Conservation (phyloP, 2,888 invertebrate species). For the Euphydryas editha region DNA sequence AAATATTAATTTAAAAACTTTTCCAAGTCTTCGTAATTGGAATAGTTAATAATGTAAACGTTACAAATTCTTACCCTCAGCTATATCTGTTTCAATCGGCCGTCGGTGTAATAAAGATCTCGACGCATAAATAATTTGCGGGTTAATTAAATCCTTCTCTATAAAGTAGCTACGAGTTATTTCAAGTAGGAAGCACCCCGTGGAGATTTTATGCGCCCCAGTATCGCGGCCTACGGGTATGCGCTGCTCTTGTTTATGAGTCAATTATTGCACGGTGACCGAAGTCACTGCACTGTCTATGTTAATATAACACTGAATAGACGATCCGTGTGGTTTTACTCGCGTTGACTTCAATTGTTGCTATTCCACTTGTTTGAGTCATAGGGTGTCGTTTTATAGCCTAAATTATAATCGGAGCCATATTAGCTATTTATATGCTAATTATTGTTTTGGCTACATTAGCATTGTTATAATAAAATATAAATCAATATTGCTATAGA, state of each 20-base stretch:
- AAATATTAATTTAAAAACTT: too few relatives aligned
- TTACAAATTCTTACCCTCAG: background rate
- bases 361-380: too few relatives aligned
- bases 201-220: constrained; percentile 57
- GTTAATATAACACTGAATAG: background rate
- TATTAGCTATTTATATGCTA: too few relatives aligned
- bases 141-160: constrained; percentile 71
- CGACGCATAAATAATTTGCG: constrained; percentile 49
- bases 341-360: too few relatives aligned
- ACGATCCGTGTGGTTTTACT: too few relatives aligned
- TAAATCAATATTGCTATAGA: too few relatives aligned
- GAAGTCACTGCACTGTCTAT: constrained; percentile 13
- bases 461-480: too few relatives aligned
- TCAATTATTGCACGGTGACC: constrained; percentile 35
- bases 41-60: background rate
- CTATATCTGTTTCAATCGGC: background rate
- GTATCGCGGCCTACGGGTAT: constrained; percentile 32
- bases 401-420: too few relatives aligned
- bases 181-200: constrained; percentile 58
- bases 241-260: constrained; percentile 35
- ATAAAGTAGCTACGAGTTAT: constrained; percentile 58
- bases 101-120: constrained; percentile 2
- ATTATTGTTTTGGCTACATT: too few relatives aligned
- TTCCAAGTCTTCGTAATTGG: too few relatives aligned
- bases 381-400: too few relatives aligned